Evolutionary conservation across 2,888 invertebrate genomes (phyloP).

Genomic region (Drosophila kanekoi): DNA sequence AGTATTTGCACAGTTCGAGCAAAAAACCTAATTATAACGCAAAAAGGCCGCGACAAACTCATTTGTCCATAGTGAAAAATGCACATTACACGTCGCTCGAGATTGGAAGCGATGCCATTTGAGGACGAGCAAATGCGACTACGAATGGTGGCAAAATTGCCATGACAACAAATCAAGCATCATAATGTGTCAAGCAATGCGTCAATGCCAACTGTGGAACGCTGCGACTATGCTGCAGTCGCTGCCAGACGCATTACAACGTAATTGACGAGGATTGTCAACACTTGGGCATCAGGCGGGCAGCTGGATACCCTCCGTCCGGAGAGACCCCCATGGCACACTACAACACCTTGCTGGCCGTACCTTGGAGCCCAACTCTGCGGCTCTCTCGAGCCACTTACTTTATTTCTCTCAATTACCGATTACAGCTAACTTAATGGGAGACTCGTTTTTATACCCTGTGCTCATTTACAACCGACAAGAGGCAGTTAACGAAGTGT

Average conservation of each 20-base stretch:
- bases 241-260: conserved; percentile 74
- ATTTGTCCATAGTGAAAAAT: conserved; percentile 81
- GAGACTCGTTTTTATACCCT: conserved; percentile 1
- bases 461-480: background rate
- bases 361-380: background rate
- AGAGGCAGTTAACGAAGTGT: too few species aligned
- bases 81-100: conserved; percentile 66
- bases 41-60: conserved; percentile 77
- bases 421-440: conserved; percentile 55
- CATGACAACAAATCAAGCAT: conserved; percentile 79
- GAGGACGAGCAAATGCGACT: conserved; percentile 38
- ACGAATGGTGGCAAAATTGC: conserved; percentile 77
- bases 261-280: conserved; percentile 83
- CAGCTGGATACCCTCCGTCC: conserved; percentile 14
- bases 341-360: conserved; percentile 23
- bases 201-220: conserved; percentile 70
- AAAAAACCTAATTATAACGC: conserved; percentile 65
- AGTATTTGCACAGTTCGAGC: conserved; percentile 58
- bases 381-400: conserved; percentile 40
- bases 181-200: conserved; percentile 81
- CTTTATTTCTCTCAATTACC: conserved; percentile 69
- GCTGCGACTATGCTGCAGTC: conserved; percentile 9
- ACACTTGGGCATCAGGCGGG: conserved; percentile 62
- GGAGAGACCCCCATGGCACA: conserved; percentile 14
- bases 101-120: conserved; percentile 62